phyloP scores from a whole-genome alignment of 2,888 invertebrate genomes.

The Troilus luridus region DNA sequence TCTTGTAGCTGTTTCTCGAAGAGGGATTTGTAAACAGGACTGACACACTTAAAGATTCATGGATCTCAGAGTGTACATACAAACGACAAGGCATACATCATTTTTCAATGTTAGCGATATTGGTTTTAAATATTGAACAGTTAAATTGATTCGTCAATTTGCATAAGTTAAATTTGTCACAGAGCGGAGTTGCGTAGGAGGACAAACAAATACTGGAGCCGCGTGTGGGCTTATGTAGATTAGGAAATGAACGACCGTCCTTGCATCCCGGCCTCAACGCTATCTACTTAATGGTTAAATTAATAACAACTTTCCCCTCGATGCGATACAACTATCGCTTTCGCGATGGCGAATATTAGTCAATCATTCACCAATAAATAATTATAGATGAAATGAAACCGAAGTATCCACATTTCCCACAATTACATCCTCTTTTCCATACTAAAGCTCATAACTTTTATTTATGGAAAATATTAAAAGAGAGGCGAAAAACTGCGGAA shows the following conservation, averaged over 20 bases:
- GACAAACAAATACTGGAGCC: conserved; percentile 35
- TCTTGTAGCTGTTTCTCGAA: neutral
- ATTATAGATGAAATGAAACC: too few species aligned
- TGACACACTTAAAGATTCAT: conserved; percentile 34
- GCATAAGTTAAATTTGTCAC: conserved; percentile 50
- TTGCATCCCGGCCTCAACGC: neutral
- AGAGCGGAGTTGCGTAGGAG: neutral
- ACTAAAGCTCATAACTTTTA: too few species aligned
- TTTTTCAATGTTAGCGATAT: conserved; percentile 43
- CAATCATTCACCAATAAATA: too few species aligned
- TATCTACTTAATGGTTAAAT: conserved; percentile 41
- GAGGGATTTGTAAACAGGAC: conserved; percentile 24
- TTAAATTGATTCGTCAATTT: conserved; percentile 50
- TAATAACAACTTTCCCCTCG: conserved; percentile 11
- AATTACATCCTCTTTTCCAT: too few species aligned
- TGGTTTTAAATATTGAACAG: conserved; percentile 47
- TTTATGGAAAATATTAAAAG: too few species aligned
- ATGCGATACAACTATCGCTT: conserved; percentile 8
- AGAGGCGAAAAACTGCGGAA: too few species aligned
- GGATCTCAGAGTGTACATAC: neutral
- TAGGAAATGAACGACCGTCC: conserved; percentile 14
- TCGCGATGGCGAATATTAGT: neutral
- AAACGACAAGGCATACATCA: conserved; percentile 19
- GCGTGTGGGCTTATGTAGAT: conserved; percentile 45
- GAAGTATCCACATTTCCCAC: too few species aligned